Conservation (phyloP, 92 coral and sea anemone genomes). For the Pocillopora meandrina region DNA sequence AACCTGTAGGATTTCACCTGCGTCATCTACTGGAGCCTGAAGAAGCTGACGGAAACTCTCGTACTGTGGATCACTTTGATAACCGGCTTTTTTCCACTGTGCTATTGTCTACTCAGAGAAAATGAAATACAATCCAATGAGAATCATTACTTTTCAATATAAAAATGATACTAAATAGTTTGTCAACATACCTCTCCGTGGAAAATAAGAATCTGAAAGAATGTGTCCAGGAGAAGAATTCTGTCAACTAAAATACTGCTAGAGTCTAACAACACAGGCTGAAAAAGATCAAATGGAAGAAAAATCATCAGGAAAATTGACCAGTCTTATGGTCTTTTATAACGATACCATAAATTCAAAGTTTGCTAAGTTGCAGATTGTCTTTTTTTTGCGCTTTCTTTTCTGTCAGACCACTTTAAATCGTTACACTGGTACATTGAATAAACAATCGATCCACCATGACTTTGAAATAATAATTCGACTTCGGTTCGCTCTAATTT, state of each 20-base stretch:
- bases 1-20: conserved; percentile 94
- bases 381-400: background rate
- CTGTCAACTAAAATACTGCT: conserved; percentile 95
- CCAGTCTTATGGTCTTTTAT: no score
- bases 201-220: conserved; percentile 94
- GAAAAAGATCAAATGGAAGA: conserved; percentile 26
- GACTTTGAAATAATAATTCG: no score
- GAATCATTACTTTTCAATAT: background rate
- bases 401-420: no score
- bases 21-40: conserved; percentile 98
- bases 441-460: no score
- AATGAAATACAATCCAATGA: background rate
- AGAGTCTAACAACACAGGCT: conserved; percentile 98
- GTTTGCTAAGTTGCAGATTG: background rate
- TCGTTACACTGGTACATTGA: no score
- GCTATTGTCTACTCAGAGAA: conserved; percentile 80
- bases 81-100: conserved; percentile 98
- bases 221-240: conserved; percentile 91
- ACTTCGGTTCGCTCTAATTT: no score
- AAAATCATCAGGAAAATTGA: background rate
- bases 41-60: conserved; percentile 95
- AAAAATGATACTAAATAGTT: background rate
- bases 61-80: conserved; percentile 92
- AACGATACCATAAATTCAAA: background rate
- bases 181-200: conserved; percentile 88